phyloP scores from a whole-genome alignment of 2,888 invertebrate genomes.

The Acanthosepion lycidas region DNA sequence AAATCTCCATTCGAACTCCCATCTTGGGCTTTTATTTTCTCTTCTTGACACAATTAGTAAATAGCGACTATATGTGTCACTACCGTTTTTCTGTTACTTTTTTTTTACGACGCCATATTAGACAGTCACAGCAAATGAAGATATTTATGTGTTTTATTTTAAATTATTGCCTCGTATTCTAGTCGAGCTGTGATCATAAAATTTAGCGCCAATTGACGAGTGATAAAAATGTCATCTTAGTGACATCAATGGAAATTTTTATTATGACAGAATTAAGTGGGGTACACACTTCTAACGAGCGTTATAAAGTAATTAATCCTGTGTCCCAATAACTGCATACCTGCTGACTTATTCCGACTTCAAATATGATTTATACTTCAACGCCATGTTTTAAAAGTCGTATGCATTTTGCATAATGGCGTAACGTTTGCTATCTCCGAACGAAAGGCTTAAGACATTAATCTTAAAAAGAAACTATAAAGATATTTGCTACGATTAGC shows the following conservation, averaged over 20 bases:
- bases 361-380: background rate
- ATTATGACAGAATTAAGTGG: background rate
- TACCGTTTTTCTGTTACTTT: too few species aligned
- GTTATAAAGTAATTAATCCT: background rate
- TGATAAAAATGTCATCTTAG: background rate
- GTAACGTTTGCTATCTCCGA: background rate
- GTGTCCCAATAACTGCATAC: background rate
- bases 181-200: background rate
- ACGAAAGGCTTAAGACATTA: background rate
- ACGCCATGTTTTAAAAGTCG: background rate
- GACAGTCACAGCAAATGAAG: background rate
- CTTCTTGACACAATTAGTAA: background rate
- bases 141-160: background rate
- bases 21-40: too few species aligned
- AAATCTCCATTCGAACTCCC: too few species aligned
- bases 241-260: background rate
- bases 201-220: background rate
- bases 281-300: background rate
- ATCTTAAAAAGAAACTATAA: background rate
- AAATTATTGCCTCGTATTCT: background rate
- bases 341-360: background rate
- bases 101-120: background rate
- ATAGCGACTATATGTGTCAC: background rate
- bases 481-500: background rate
- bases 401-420: background rate